Conservation (phyloP, 2,888 invertebrate species). For the Athalia circularis region DNA sequence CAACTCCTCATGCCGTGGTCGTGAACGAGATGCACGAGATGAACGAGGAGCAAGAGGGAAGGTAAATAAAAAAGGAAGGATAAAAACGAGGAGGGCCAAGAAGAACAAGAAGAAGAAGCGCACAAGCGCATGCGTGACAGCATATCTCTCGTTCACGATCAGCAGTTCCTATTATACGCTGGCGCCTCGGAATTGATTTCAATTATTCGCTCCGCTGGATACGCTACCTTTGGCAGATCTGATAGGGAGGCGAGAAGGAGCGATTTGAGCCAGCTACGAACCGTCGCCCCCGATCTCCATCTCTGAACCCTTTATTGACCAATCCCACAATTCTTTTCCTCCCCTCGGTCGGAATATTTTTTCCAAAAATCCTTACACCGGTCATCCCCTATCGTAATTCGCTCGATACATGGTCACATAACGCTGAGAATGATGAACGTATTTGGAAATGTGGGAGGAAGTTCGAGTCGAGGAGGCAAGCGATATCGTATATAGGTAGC, state of each 20-base stretch:
- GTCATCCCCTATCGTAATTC: neutral
- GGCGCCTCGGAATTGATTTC: conserved; percentile 48
- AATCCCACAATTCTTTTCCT: neutral
- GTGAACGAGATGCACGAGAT: conserved; percentile 12
- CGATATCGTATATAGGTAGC: conserved; percentile 52
- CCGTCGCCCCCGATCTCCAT: conserved; percentile 24
- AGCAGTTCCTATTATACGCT: conserved; percentile 45
- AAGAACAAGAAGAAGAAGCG: conserved; percentile 35
- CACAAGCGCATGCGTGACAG: conserved; percentile 45
- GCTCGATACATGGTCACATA: neutral
- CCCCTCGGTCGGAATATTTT: neutral
- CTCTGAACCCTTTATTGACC: conserved; percentile 15
- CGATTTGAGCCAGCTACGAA: conserved; percentile 27
- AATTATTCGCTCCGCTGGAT: conserved; percentile 40
- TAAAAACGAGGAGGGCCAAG: conserved; percentile 7
- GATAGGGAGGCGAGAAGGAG: conserved; percentile 38
- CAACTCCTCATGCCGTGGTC: conserved; percentile 15
- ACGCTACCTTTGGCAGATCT: conserved; percentile 45
- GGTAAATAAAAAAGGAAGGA: neutral
- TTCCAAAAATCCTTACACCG: neutral
- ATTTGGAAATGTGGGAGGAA: neutral
- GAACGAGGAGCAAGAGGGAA: conserved; percentile 8
- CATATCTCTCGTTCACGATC: conserved; percentile 32
- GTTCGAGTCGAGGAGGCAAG: conserved; percentile 12
- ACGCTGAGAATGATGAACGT: neutral